A percentile compares a stretch with the other conserved stretches of the same genome.
Conservation (phyloP, 2,113 vertebrate species). For the Tonatia bakeri region DNA sequence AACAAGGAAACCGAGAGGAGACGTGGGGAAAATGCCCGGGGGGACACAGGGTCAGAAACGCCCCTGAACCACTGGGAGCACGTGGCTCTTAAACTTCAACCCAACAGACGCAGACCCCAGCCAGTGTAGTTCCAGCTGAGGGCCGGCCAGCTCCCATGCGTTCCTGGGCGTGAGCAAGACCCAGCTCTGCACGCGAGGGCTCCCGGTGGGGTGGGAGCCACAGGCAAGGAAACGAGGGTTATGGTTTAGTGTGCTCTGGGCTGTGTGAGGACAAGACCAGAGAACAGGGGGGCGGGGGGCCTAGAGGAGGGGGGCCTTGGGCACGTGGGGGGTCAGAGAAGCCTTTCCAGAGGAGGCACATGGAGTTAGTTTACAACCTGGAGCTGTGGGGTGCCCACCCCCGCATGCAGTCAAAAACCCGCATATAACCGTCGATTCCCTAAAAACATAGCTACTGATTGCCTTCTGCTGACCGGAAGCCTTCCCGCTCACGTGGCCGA, state of each 20-base stretch:
- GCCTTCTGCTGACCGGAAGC: background rate
- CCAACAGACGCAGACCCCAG: background rate
- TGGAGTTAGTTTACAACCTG: background rate
- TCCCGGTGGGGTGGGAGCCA: background rate
- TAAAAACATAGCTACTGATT: background rate
- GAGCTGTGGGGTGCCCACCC: background rate
- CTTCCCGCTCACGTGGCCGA: background rate
- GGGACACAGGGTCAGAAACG: background rate
- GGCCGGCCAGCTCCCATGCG: background rate
- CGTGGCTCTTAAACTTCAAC: background rate
- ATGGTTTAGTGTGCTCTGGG: rapidly evolving
- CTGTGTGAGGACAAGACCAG: rapidly evolving
- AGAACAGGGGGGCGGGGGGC: rapidly evolving
- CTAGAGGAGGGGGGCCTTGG: background rate
- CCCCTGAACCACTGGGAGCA: background rate
- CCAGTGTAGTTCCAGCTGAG: background rate
- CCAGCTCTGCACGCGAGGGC: background rate
- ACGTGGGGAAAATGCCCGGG: background rate
- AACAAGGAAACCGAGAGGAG: background rate
- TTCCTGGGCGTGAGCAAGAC: background rate
- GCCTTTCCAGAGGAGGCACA: background rate
- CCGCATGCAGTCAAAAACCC: background rate
- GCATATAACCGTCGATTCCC: background rate
- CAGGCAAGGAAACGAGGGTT: background rate
- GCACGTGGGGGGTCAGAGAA: background rate